Evolutionary conservation across 2,888 invertebrate genomes (phyloP).

Genomic region (Rhogogaster chlorosoma): DNA sequence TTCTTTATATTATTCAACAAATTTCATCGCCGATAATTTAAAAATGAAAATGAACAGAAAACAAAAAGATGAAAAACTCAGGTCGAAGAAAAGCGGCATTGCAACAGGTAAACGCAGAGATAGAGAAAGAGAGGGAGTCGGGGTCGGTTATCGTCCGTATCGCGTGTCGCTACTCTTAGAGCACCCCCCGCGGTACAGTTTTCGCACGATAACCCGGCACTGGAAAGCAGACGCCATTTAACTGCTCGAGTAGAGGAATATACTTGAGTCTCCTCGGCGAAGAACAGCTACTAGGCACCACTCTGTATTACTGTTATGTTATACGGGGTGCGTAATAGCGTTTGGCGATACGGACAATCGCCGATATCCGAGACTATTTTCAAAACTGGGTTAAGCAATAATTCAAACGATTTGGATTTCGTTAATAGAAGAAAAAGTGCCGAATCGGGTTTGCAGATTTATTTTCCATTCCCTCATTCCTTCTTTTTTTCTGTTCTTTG

Average conservation of each 20-base stretch:
- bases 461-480: not conserved
- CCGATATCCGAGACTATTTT: not conserved
- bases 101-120: conserved; percentile 39
- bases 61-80: too few species aligned
- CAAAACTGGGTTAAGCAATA: not conserved
- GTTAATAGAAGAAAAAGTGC: not conserved
- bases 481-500: not conserved
- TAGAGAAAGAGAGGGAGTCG: not conserved
- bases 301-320: too few species aligned
- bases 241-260: conserved; percentile 8
- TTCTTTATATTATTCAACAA: too few species aligned
- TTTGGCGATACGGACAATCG: not conserved
- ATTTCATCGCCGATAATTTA: not conserved
- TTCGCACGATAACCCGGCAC: conserved; percentile 36
- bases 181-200: conserved; percentile 45
- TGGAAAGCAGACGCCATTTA: conserved; percentile 29
- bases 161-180: conserved; percentile 29
- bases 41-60: not conserved
- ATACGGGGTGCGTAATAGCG: not conserved
- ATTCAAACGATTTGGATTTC: not conserved
- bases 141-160: conserved; percentile 34
- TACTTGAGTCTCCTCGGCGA: not conserved
- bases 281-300: not conserved
- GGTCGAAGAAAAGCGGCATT: conserved; percentile 23
- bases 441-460: not conserved